Conservation (phyloP, 1,140 invertebrate genomes). For the Trichonephila clavipes region DNA sequence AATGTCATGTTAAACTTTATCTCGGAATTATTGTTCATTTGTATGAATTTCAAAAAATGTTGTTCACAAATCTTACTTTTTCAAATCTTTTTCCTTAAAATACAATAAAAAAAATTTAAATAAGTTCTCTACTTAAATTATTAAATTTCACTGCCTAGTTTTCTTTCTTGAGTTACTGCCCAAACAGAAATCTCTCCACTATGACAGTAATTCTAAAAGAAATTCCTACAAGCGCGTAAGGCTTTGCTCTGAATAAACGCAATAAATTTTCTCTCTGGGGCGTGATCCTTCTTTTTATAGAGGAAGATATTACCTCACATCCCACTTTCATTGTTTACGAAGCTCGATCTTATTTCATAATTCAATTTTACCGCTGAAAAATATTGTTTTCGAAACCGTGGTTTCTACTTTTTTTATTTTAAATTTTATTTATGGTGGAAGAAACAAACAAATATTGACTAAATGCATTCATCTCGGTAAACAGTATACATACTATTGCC, state of each 20-base stretch:
- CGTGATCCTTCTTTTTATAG: not conserved
- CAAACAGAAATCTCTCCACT: not conserved
- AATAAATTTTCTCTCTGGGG: conserved; percentile 15
- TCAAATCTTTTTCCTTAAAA: too few relatives aligned
- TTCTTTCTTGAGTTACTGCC: not conserved
- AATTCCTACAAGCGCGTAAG: not conserved
- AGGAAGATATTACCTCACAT: not conserved
- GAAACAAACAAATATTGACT: not conserved
- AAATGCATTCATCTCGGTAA: not conserved
- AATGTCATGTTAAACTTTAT: too few relatives aligned
- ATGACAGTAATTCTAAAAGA: not conserved
- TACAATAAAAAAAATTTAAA: too few relatives aligned
- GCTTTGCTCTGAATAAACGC: conserved; percentile 27
- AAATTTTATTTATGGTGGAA: conserved; percentile 3
- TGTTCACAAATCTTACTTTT: too few relatives aligned
- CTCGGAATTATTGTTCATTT: too few relatives aligned
- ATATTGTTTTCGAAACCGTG: not conserved
- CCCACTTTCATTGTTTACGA: not conserved
- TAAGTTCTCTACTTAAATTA: not conserved
- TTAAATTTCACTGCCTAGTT: not conserved
- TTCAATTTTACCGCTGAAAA: conserved; percentile 22
- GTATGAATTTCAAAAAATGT: too few relatives aligned
- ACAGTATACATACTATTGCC: too few relatives aligned
- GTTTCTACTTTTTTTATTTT: not conserved
- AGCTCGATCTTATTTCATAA: not conserved